Percentiles rank a stretch among this genome's conserved stretches.
Evolutionary conservation across 2,888 invertebrate genomes (phyloP).

Genomic region (Lycia hirtaria): DNA sequence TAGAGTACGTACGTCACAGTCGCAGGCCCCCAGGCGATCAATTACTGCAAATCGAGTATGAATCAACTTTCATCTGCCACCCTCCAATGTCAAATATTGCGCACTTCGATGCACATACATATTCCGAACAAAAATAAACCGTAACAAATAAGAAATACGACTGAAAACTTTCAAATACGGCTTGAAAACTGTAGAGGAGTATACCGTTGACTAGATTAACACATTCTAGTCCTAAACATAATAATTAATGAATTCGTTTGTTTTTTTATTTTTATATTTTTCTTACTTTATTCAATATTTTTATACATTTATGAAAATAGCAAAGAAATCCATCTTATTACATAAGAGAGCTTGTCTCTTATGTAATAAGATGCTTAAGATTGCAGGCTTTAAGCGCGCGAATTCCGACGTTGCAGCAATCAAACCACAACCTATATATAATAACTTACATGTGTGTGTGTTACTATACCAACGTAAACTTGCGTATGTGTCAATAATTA

Average conservation of each 20-base stretch:
- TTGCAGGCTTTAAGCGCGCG: no score
- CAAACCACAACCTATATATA: no score
- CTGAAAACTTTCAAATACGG: not conserved
- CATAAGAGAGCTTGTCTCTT: no score
- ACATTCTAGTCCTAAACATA: conserved; percentile 3
- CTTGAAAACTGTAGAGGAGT: not conserved
- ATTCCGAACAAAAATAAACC: conserved; percentile 29
- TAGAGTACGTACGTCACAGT: conserved; percentile 37
- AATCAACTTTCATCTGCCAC: conserved; percentile 65
- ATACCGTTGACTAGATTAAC: conserved; percentile 27
- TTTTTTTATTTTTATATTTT: not conserved
- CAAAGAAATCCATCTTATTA: no score
- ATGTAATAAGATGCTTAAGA: no score
- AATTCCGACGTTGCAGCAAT: no score
- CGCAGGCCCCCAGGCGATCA: conserved; percentile 63
- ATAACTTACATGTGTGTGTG: no score
- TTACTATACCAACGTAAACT: no score
- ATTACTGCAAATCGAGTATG: conserved; percentile 71
- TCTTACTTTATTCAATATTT: no score
- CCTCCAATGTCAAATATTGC: conserved; percentile 58
- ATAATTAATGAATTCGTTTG: not conserved
- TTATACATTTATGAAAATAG: no score
- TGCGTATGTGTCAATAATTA: no score
- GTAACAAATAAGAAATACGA: not conserved
- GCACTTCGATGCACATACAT: conserved; percentile 47